phyloP scores from a whole-genome alignment of 2,888 invertebrate genomes.

The Chromoteleia sp. region DNA sequence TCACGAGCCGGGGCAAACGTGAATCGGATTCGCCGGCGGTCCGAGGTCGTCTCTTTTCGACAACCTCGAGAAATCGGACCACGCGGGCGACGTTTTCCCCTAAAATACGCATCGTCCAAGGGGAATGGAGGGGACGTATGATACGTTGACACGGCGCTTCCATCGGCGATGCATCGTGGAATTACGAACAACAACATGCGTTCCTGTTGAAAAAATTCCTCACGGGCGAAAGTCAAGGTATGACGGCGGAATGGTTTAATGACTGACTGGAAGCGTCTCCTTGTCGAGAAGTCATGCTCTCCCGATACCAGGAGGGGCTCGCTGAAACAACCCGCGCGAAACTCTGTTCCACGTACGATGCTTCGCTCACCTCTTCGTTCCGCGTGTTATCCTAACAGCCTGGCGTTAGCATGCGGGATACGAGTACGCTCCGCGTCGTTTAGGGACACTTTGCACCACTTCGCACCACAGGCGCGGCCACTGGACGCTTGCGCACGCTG shows the following conservation, averaged over 20 bases:
- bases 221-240: conserved; percentile 84
- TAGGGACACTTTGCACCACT: conserved; percentile 42
- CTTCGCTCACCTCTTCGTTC: conserved; percentile 41
- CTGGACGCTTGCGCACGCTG: no score
- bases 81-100: conserved; percentile 79
- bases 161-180: conserved; percentile 73
- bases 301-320: conserved; percentile 83
- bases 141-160: conserved; percentile 77
- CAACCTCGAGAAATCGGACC: neutral
- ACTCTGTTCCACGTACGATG: conserved; percentile 77
- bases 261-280: conserved; percentile 46
- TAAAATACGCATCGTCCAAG: conserved; percentile 76
- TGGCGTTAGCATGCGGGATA: conserved; percentile 83
- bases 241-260: conserved; percentile 79
- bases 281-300: conserved; percentile 71
- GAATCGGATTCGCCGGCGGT: neutral
- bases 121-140: conserved; percentile 45
- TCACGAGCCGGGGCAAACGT: neutral
- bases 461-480: conserved; percentile 33
- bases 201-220: conserved; percentile 85
- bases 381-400: conserved; percentile 76
- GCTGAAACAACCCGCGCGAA: conserved; percentile 84
- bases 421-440: conserved; percentile 81
- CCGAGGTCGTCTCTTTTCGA: neutral
- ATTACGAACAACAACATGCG: conserved; percentile 81